A percentile compares a stretch with the other conserved stretches of the same genome.
phyloP scores from a whole-genome alignment of 2,113 vertebrate species.

The Sminthopsis crassicaudata region DNA sequence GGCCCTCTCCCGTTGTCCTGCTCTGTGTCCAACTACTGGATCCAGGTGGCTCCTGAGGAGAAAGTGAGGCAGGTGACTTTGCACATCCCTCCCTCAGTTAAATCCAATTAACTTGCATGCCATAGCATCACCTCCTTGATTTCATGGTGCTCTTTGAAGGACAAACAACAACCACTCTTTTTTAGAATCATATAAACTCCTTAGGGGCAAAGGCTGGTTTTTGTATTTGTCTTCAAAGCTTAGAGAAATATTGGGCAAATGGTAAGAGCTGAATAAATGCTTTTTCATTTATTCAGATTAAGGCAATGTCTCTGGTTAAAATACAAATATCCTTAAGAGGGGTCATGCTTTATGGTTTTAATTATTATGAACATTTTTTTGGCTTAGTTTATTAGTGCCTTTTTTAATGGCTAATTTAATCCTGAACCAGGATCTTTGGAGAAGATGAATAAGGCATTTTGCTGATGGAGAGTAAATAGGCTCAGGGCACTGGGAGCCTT shows the following conservation, averaged over 20 bases:
- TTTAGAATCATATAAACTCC: neutral
- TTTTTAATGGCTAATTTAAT: neutral
- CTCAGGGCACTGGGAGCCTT: neutral
- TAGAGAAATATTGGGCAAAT: too few species aligned
- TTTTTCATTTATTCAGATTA: neutral
- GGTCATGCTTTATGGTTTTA: neutral
- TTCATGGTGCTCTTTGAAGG: too few species aligned
- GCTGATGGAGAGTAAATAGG: neutral
- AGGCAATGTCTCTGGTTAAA: neutral
- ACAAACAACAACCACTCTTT: too few species aligned
- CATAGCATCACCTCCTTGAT: too few species aligned
- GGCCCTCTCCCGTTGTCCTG: too few species aligned
- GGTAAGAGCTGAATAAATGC: neutral
- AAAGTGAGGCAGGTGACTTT: too few species aligned
- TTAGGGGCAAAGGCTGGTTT: neutral
- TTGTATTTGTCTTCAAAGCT: neutral
- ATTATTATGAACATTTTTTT: neutral
- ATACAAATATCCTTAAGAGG: neutral
- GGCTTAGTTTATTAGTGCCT: neutral
- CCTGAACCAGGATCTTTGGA: neutral
- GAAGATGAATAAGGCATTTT: neutral
- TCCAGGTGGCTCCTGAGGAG: too few species aligned
- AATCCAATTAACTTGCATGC: too few species aligned
- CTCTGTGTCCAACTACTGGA: too few species aligned
- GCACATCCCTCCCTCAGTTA: too few species aligned